Evolutionary conservation across 2,113 vertebrate species (phyloP), one percentile per base, ranked within the genome.

Genomic region (Passer domesticus): DNA sequence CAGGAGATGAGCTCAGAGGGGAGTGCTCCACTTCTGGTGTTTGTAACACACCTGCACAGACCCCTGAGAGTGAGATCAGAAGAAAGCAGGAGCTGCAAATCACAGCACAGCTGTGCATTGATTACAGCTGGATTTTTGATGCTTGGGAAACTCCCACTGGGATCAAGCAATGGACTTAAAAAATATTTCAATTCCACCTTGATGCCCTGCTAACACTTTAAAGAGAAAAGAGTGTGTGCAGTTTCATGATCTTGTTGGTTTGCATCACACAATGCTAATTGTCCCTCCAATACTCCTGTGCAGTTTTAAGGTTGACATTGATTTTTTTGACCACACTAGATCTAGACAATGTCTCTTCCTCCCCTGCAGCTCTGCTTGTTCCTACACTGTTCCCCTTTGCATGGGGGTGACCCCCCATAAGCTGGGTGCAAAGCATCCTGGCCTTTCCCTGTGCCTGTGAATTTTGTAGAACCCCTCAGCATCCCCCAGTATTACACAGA

Each of bases 381-480:
- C 37, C 58, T 27, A 2, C 46, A 12, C 4, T 13, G 10, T 6
- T 15, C 47, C 27, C 35, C 8, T 43, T 24, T 15, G 46, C 9
- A 11, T 8, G 4, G 13, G 17, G 15, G 9, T 23, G 21, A 56
- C 7, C 17, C 37, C 33, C 12, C 13, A 1, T 0, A 2, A 66
- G 1, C 53, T 17, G 15, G 31, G 25, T 37, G 31, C 22, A 25
- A 74, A 23, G 14, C 17, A 24, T 11, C 25, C 31, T 13, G 14
- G 46, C 23, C 13, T 62, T 68, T 47, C 46, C 30, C 2, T 3
- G 0, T 17, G 8, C 10, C 41, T 27, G 17, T 6, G 1, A 1
- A 3, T 15, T 5, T 4, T 31, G 17, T 3, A 7, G 18, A 35
- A 37, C 3, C 31, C 37, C 17, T 17, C 2, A 1, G 5, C 23